Evolutionary conservation across 2,888 invertebrate genomes (phyloP), one percentile per base, ranked within the genome.

Genomic region (Aradus depressus): DNA sequence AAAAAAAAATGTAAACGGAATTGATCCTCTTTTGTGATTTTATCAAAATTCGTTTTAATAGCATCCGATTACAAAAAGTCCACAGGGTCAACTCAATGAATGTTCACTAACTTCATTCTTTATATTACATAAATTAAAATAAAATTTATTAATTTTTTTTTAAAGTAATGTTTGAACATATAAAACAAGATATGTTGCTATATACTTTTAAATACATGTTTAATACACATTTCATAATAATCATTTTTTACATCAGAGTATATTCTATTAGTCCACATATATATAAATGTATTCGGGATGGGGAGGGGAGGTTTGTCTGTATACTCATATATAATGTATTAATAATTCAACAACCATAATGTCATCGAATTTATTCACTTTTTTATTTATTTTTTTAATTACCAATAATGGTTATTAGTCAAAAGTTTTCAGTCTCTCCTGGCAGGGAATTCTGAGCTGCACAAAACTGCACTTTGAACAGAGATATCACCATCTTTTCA

Each of bases 61-160:
- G n/a, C n/a, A n/a, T n/a, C n/a, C n/a, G n/a, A n/a, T n/a, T n/a
- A n/a, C n/a, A n/a, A n/a, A n/a, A n/a, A n/a, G n/a, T n/a, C n/a
- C n/a, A n/a, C n/a, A n/a, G n/a, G n/a, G n/a, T n/a, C n/a, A n/a
- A n/a, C n/a, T n/a, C n/a, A n/a, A n/a, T n/a, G n/a, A n/a, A n/a
- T n/a, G n/a, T n/a, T n/a, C n/a, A n/a, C n/a, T n/a, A n/a, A n/a
- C n/a, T n/a, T n/a, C n/a, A n/a, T n/a, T n/a, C n/a, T 47, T 35
- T 47, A 47, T 45, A 47, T 47, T 47, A 47, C 47, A 47, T 47
- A 47, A 47, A 47, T 47, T 47, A 47, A 47, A 47, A n/a, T n/a
- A n/a, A n/a, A n/a, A n/a, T n/a, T n/a, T n/a, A n/a, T n/a, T n/a
- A n/a, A 47, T 47, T 47, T 47, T 38, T 47, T 47, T 47, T 26